Conservation (phyloP, 2,797 vertebrate genomes). For the Acipenser ruthenus region DNA sequence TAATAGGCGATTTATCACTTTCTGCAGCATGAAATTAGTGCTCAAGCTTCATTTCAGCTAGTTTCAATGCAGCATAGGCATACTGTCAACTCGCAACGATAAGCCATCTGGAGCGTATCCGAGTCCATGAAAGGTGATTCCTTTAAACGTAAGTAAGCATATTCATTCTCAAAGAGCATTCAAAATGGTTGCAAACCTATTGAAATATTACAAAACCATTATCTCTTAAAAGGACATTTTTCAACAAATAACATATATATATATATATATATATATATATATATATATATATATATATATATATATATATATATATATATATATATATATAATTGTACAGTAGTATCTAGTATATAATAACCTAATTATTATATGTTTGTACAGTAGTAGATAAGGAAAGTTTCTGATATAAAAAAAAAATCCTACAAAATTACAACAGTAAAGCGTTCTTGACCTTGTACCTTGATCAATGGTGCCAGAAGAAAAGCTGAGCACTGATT, state of each 20-base stretch:
- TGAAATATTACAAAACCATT: too few relatives aligned
- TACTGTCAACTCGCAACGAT: not conserved
- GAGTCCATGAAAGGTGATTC: not conserved
- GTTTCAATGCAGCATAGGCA: not conserved
- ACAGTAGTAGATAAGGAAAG: too few relatives aligned
- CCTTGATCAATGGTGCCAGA: too few relatives aligned
- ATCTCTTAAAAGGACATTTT: too few relatives aligned
- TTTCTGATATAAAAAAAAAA: too few relatives aligned
- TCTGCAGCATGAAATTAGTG: not conserved
- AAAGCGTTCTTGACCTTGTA: too few relatives aligned
- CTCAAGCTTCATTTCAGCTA: not conserved
- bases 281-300: not conserved
- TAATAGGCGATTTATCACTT: not conserved
- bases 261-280: not conserved
- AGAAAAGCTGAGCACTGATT: too few relatives aligned
- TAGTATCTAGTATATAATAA: too few relatives aligned
- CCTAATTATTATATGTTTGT: too few relatives aligned
- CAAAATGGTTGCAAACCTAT: too few relatives aligned
- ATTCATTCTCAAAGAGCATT: not conserved
- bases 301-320: not conserved
- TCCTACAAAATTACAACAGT: too few relatives aligned
- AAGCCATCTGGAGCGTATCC: not conserved
- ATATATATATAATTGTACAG: not conserved
- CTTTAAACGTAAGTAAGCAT: not conserved
- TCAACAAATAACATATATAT: not conserved